A percentile compares a stretch with the other conserved stretches of the same genome.
phyloP scores from a whole-genome alignment of 64 coral and sea anemone genomes.

The Montipora capricornis region DNA sequence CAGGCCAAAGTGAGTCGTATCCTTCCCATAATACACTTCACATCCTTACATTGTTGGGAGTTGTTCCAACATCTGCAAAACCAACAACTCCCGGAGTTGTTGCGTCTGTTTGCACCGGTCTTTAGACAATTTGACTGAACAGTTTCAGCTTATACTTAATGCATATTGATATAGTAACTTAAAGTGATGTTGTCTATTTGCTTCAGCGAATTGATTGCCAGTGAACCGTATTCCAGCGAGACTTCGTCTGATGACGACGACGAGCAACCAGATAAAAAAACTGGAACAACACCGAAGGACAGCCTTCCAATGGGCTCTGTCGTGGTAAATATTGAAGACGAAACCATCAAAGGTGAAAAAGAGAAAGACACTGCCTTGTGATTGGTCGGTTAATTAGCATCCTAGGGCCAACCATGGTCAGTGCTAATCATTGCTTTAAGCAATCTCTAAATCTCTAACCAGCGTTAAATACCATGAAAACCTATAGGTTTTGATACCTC shows the following conservation, averaged over 20 bases:
- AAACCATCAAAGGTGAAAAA: background rate
- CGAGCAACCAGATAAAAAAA: background rate
- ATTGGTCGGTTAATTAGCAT: background rate
- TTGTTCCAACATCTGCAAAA: too few species aligned
- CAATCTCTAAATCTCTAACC: too few species aligned
- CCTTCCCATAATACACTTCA: too few species aligned
- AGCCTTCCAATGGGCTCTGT: conserved; percentile 15
- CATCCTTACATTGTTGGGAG: too few species aligned
- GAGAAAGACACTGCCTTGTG: conserved; percentile 4
- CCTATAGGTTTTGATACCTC: too few species aligned
- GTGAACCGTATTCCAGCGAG: background rate
- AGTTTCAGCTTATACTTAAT: too few species aligned
- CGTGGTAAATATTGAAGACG: conserved; percentile 16
- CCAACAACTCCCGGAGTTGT: too few species aligned
- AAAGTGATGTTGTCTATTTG: background rate
- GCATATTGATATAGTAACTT: background rate
- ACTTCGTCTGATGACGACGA: background rate
- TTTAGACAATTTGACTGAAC: too few species aligned
- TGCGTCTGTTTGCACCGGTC: too few species aligned
- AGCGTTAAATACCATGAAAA: too few species aligned
- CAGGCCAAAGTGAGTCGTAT: background rate
- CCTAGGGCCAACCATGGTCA: too few species aligned
- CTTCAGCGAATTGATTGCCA: background rate
- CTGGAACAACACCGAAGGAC: background rate
- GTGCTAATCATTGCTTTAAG: too few species aligned